Evolutionary conservation across 2,888 invertebrate genomes (phyloP).

Genomic region (Sarcophaga caerulescens): DNA sequence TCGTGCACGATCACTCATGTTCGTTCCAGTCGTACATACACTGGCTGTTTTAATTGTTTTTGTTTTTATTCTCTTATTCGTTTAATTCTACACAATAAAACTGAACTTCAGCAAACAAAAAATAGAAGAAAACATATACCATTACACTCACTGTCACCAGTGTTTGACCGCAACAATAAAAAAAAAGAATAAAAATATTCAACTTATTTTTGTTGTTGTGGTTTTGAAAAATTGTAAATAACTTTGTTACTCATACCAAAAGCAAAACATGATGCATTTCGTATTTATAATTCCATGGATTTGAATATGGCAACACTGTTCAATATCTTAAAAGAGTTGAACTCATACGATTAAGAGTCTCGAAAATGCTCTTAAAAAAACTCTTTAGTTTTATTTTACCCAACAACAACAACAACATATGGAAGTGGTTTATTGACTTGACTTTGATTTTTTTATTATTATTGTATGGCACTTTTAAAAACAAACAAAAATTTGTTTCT

Average conservation of each 20-base stretch:
- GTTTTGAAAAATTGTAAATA: conserved; percentile 60
- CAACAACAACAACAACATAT: not conserved
- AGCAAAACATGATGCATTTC: conserved; percentile 26
- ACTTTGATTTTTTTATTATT: conserved; percentile 65
- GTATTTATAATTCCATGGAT: not conserved
- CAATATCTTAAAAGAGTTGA: not conserved
- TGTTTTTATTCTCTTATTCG: conserved; percentile 1
- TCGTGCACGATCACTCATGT: conserved; percentile 45
- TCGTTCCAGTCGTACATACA: conserved; percentile 33
- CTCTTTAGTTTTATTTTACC: conserved; percentile 4
- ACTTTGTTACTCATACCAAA: conserved; percentile 11
- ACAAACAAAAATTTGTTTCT: not conserved
- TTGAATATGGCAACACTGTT: not conserved
- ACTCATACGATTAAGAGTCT: not conserved
- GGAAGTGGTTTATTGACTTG: conserved; percentile 48
- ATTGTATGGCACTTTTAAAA: conserved; percentile 25
- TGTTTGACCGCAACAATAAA: conserved; percentile 41
- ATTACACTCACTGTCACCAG: not conserved
- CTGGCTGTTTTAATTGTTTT: conserved; percentile 28
- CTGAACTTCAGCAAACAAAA: conserved; percentile 11
- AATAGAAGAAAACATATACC: not conserved
- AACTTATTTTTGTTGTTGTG: conserved; percentile 21
- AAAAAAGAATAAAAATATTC: conserved; percentile 15
- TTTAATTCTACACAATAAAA: conserved; percentile 48
- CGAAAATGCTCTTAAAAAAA: not conserved